Base-by-base conservation (phyloP, 2,113 vertebrate species). In the Lophura nycthemera region DNA sequence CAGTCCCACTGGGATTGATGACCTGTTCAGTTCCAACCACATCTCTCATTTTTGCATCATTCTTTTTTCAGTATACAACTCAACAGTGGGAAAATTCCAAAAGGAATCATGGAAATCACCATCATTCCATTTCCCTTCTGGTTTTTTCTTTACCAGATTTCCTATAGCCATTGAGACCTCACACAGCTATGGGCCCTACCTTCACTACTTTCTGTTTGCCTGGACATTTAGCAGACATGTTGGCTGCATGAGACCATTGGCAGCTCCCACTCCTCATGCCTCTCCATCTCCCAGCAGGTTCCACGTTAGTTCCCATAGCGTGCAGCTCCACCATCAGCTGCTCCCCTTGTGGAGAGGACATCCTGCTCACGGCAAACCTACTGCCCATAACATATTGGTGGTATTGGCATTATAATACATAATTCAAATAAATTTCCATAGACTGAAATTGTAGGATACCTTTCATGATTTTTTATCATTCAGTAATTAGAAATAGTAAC, bases 391-490 rank as follows among this genome's bases (percentile, higher is more conserved):
- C 80, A 73, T 60, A 66, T 22, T 42, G 74, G 43, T 75, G 52
- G 27, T 54, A 54, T 54, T 30, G 52, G 86, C 76, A 76, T 54
- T 59, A 45, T 89, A 71, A 84, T 76, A 82, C 61, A 54, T 90
- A 92, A 93, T 96, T 96, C 86, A 92, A 90, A 89, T 76, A 50
- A 73, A 95, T 95, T 95, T 92, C 70, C 81, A 63, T 6, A 30
- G 59, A 34, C 70, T 92, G 74, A 82, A 94, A 73, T 59, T 45
- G 61, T 83, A 92, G 91, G 86, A 92, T 74, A 82, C 24, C 50
- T 89, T 94, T 93, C 86, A 42, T 73, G 77, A 92, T 89, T 89
- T 87, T 94, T 94, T 96, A 93, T 94, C 92, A 93, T 29, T 45
- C 74, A 65, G 74, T 84, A 96, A 93, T 92, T 94, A 96, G 89